A percentile compares a stretch with the other conserved stretches of the same genome.
These are phyloP conservation scores for Pseudocheirus occidentalis DNA, from an alignment of 2,797 vertebrate species.

Conservation along the genomic window DNA sequence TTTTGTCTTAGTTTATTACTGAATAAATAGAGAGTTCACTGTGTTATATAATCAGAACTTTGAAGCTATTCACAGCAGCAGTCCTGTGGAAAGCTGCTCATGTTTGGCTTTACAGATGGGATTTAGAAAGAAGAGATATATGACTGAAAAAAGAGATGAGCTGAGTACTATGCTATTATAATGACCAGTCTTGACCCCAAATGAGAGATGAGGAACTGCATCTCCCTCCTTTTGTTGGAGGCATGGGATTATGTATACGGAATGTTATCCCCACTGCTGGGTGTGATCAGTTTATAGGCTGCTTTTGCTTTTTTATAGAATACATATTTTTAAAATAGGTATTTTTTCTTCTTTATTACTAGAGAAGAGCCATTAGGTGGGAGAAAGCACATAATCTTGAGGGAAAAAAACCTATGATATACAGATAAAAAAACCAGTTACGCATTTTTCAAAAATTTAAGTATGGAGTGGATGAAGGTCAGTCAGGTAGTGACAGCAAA, in stretches of 20 bases:
- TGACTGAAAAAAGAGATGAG: neutral
- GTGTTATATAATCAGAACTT: too few relatives aligned
- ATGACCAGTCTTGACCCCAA: neutral
- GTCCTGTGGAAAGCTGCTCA: too few relatives aligned
- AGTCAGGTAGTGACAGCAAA: neutral
- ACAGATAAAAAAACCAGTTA: neutral
- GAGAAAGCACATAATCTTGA: neutral
- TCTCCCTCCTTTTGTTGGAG: neutral
- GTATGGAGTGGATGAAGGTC: neutral
- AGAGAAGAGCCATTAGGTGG: neutral
- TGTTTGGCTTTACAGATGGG: too few relatives aligned
- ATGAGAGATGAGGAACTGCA: neutral
- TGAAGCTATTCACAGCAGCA: too few relatives aligned
- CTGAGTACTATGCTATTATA: neutral
- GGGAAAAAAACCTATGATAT: neutral
- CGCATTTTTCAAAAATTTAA: neutral
- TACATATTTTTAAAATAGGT: neutral
- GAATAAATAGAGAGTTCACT: too few relatives aligned
- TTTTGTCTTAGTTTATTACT: too few relatives aligned
- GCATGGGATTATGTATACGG: neutral
- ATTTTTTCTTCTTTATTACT: neutral
- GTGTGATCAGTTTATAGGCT: neutral
- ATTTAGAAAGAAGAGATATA: neutral
- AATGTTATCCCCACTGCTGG: neutral
- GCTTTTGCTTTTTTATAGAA: neutral